Conservation (phyloP, 2,888 invertebrate species). For the Drosophila bunnanda region DNA sequence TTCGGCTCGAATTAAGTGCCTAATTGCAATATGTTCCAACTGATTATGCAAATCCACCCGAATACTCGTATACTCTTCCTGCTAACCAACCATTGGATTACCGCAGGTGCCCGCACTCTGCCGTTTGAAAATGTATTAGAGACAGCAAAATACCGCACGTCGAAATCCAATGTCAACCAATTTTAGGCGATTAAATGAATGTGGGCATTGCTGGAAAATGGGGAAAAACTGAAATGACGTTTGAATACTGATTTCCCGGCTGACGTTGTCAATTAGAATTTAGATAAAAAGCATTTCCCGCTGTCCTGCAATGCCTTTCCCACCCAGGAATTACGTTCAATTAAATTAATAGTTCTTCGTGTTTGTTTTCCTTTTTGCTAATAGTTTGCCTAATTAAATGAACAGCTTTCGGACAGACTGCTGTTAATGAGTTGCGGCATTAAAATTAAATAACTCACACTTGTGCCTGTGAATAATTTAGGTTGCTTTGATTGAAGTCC, state of each 20-base stretch:
- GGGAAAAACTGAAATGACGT: not conserved
- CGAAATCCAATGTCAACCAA: constrained; percentile 1
- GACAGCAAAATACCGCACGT: not conserved
- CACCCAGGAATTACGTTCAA: not conserved
- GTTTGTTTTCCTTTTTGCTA: constrained; percentile 12
- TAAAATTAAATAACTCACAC: constrained; percentile 37
- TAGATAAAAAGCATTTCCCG: constrained; percentile 11
- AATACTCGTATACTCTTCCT: not conserved
- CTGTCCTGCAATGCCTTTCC: not conserved
- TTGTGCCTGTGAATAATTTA: constrained; percentile 23
- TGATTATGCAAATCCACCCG: constrained; percentile 39
- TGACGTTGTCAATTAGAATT: constrained; percentile 27
- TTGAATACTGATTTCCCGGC: not conserved
- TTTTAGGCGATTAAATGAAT: constrained; percentile 4
- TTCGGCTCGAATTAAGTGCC: constrained; percentile 17
- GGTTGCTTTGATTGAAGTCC: not conserved
- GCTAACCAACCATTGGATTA: not conserved
- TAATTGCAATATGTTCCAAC: constrained; percentile 19
- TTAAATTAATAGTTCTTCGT: constrained; percentile 21
- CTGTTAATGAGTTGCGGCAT: constrained; percentile 14
- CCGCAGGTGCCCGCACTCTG: constrained; percentile 23
- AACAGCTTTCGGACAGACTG: not conserved
- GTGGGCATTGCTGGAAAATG: not conserved
- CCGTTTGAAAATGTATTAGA: not conserved
- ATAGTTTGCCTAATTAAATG: constrained; percentile 34